A percentile compares a stretch with the other conserved stretches of the same genome.
phyloP scores from a whole-genome alignment of 2,797 vertebrate genomes.

The Acipenser transmontanus region DNA sequence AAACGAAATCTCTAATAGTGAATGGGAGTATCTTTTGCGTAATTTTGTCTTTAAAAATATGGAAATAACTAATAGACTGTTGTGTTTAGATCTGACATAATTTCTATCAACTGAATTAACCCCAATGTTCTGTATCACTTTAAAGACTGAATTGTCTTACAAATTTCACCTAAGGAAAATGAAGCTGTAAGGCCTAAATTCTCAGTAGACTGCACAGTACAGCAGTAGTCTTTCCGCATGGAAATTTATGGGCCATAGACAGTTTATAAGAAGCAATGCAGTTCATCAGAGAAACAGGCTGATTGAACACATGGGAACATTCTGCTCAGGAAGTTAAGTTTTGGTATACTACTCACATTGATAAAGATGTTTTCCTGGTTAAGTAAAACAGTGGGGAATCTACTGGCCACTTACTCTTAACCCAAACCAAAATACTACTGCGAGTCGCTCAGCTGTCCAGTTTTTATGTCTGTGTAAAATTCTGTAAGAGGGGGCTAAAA shows the following conservation, averaged over 20 bases:
- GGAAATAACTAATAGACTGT: too few species aligned
- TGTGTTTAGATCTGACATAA: too few species aligned
- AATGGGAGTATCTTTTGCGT: too few species aligned
- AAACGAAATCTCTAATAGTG: too few species aligned
- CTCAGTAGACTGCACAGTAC: constrained; percentile 68
- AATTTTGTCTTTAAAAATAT: too few species aligned
- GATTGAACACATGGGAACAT: constrained; percentile 77
- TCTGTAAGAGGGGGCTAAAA: too few species aligned
- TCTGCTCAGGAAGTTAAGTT: constrained; percentile 83
- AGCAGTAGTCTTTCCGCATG: constrained; percentile 74
- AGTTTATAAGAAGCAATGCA: constrained; percentile 92
- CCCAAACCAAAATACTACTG: constrained; percentile 57
- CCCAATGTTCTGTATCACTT: too few species aligned
- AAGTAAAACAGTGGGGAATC: constrained; percentile 86
- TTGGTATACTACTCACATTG: constrained; percentile 87
- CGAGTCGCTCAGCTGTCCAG: constrained; percentile 64
- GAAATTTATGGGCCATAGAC: constrained; percentile 95
- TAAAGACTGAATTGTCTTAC: too few species aligned
- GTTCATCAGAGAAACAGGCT: constrained; percentile 82
- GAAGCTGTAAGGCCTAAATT: constrained; percentile 56
- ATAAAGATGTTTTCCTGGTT: constrained; percentile 87
- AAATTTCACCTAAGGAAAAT: constrained; percentile 35
- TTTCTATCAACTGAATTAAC: too few species aligned
- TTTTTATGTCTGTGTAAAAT: too few species aligned
- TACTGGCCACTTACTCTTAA: constrained; percentile 79